These are phyloP conservation scores for Astreopora myriophthalma DNA, from an alignment of 64 coral and sea anemone species.

Conservation along the genomic window DNA sequence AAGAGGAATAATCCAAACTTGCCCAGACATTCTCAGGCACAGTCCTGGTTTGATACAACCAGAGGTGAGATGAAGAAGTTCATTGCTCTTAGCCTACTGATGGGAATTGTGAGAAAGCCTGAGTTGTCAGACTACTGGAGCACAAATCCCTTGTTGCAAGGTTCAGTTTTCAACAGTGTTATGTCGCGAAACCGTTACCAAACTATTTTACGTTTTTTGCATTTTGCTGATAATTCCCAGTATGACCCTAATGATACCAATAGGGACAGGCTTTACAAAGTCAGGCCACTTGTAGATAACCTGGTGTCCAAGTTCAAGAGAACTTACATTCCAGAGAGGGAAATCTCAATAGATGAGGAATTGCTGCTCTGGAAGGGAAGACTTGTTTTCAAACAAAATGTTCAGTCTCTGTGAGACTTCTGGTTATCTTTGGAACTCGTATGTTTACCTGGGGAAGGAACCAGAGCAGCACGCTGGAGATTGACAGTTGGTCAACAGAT, in stretches of 20 bases:
- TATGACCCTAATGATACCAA: not conserved
- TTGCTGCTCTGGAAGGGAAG: slow-evolving; percentile 27
- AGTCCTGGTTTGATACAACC: slow-evolving; percentile 46
- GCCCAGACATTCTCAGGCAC: not conserved
- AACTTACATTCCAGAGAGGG: not conserved
- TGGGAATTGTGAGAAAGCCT: slow-evolving; percentile 58
- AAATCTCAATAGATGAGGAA: slow-evolving; percentile 22
- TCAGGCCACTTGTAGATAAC: slow-evolving; percentile 18
- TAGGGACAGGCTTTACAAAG: slow-evolving; percentile 9
- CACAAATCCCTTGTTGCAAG: slow-evolving; percentile 23
- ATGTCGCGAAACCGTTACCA: slow-evolving; percentile 24
- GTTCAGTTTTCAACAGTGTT: slow-evolving; percentile 1
- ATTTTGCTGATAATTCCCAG: slow-evolving; percentile 36
- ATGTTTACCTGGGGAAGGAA: not conserved
- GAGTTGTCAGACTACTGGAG: slow-evolving; percentile 51
- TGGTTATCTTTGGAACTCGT: not conserved
- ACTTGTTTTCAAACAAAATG: slow-evolving; percentile 38
- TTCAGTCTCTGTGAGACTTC: slow-evolving; percentile 14
- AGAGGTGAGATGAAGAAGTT: slow-evolving; percentile 56
- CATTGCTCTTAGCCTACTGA: slow-evolving; percentile 31
- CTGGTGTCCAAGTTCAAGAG: not conserved
- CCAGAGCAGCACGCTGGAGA: not conserved
- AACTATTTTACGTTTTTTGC: slow-evolving; percentile 9
- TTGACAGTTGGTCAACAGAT: not conserved
- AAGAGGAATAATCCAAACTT: slow-evolving; percentile 39